Evolutionary conservation across 1,140 invertebrate genomes (phyloP).

Genomic region (Ylistrum balloti): DNA sequence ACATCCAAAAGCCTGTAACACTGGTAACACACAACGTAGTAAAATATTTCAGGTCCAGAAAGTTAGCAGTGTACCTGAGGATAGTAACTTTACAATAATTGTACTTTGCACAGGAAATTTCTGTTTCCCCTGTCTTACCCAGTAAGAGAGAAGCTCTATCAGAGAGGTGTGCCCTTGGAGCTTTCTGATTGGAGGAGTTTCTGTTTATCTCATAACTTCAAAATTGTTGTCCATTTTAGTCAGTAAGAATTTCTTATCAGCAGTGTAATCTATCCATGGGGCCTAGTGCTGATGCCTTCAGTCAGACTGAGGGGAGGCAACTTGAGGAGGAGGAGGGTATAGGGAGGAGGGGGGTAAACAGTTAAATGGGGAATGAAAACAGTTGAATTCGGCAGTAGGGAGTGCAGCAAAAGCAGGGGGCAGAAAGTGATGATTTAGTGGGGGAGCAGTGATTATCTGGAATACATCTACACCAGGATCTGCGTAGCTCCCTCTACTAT

Average conservation of each 20-base stretch:
- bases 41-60: neutral
- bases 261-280: slow-evolving; percentile 10
- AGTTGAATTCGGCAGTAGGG: neutral
- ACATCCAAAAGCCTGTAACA: neutral
- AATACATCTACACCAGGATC: neutral
- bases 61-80: neutral
- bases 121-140: neutral
- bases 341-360: neutral
- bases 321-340: neutral
- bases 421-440: neutral
- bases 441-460: slow-evolving; percentile 18
- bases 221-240: slow-evolving; percentile 40
- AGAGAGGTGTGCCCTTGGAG: neutral
- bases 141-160: neutral
- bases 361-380: neutral
- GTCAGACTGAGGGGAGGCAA: neutral
- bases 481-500: neutral
- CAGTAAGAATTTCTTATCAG: slow-evolving; percentile 8
- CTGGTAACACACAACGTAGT: neutral
- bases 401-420: neutral
- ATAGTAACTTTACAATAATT: slow-evolving; percentile 6
- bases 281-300: neutral
- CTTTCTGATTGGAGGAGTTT: slow-evolving; percentile 5
- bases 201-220: slow-evolving; percentile 35
- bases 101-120: slow-evolving; percentile 14